Conservation (phyloP, 2,797 vertebrate species). For the Loriculus beryllinus region DNA sequence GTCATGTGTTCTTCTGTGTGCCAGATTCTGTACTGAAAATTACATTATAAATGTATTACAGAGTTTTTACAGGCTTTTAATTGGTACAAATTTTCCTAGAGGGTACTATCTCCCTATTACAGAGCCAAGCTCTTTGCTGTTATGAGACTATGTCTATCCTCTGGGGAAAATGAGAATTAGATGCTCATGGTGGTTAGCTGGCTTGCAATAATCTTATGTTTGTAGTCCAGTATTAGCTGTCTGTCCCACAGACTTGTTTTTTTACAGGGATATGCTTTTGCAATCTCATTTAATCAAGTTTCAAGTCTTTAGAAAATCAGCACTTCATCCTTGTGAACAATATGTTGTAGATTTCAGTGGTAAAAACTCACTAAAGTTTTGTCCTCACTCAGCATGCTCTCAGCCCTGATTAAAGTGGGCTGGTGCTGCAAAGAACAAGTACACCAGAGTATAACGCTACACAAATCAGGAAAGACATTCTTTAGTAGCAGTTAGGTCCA, state of each 20-base stretch:
- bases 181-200: not conserved
- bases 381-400: not conserved
- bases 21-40: not conserved
- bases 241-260: not conserved
- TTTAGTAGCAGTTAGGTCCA: not conserved
- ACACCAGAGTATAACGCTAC: not conserved
- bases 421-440: not conserved
- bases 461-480: not conserved
- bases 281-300: not conserved
- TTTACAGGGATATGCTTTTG: not conserved
- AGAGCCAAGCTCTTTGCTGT: not conserved
- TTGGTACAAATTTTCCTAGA: not conserved
- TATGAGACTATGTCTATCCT: not conserved
- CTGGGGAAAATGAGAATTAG: not conserved
- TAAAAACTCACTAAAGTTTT: not conserved
- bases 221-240: not conserved
- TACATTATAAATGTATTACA: not conserved
- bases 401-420: not conserved
- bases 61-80: conserved; percentile 16
- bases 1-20: not conserved
- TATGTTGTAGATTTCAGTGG: not conserved
- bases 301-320: not conserved
- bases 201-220: not conserved
- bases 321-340: not conserved
- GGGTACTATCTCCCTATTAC: not conserved